These are phyloP conservation scores for Eugnorisma glareosa DNA, from an alignment of 2,888 invertebrate species.

Conservation along the genomic window DNA sequence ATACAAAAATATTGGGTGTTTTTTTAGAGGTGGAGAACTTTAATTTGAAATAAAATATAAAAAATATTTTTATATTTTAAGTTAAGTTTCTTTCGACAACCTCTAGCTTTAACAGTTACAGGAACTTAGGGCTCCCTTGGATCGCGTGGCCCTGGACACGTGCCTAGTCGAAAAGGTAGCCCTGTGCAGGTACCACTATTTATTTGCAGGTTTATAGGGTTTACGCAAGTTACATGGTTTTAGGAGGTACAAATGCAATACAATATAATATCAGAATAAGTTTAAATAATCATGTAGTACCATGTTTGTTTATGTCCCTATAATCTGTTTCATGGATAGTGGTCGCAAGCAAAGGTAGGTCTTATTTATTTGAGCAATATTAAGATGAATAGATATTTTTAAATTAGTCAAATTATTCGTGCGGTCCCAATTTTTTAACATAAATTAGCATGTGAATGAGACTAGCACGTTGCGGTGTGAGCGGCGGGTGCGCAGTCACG, in stretches of 20 bases:
- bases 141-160: too few relatives aligned
- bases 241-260: neutral
- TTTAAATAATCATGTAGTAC: neutral
- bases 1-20: too few relatives aligned
- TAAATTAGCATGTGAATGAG: constrained; percentile 39
- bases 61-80: too few relatives aligned
- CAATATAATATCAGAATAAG: neutral
- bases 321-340: neutral
- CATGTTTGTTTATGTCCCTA: neutral
- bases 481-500: constrained; percentile 38
- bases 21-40: too few relatives aligned
- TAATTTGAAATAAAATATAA: too few relatives aligned
- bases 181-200: too few relatives aligned
- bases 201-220: too few relatives aligned
- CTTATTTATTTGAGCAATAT: constrained; percentile 15
- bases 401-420: constrained; percentile 18
- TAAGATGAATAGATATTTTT: constrained; percentile 12
- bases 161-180: too few relatives aligned
- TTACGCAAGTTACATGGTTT: too few relatives aligned
- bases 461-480: constrained; percentile 11
- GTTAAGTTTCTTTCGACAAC: too few relatives aligned
- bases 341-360: neutral
- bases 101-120: too few relatives aligned
- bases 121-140: too few relatives aligned
- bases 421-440: constrained; percentile 15